Percentiles rank a stretch among this genome's conserved stretches.
These are phyloP conservation scores for Zaprionus obscuricornis DNA, from an alignment of 2,888 invertebrate species.

Conservation along the genomic window DNA sequence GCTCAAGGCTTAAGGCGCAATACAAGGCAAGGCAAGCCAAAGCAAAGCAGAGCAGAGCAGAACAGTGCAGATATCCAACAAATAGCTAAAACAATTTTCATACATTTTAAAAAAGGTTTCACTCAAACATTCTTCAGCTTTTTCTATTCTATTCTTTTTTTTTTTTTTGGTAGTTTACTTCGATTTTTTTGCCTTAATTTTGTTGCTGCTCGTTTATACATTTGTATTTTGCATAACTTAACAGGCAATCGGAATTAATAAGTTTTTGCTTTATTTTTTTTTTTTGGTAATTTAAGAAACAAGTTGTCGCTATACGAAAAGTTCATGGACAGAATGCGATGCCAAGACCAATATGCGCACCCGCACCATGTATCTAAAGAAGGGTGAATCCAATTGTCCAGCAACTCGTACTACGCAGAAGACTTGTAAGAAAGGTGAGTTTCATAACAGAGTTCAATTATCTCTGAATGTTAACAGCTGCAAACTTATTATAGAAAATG, in stretches of 20 bases:
- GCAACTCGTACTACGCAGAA: slow-evolving; percentile 92
- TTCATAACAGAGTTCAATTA: too few species aligned
- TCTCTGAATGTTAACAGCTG: too few species aligned
- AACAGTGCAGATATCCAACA: slow-evolving; percentile 11
- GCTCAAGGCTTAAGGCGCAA: too few species aligned
- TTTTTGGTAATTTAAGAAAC: slow-evolving; percentile 76
- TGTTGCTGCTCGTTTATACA: slow-evolving; percentile 3
- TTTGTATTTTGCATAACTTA: slow-evolving; percentile 15
- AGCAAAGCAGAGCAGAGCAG: background rate
- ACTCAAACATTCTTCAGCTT: slow-evolving; percentile 10
- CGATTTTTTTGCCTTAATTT: too few species aligned
- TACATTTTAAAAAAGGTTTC: slow-evolving; percentile 32
- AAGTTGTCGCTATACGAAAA: slow-evolving; percentile 92
- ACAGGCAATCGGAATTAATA: background rate
- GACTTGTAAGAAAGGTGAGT: slow-evolving; percentile 94
- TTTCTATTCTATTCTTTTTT: slow-evolving; percentile 9
- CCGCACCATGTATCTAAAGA: slow-evolving; percentile 92
- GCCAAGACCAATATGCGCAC: slow-evolving; percentile 91
- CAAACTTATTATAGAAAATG: too few species aligned
- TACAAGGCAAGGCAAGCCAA: background rate
- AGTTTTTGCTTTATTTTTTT: too few species aligned
- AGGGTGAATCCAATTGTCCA: slow-evolving; percentile 91
- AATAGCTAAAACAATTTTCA: slow-evolving; percentile 38
- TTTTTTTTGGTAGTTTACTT: background rate
- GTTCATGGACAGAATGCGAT: slow-evolving; percentile 95